phyloP scores from a whole-genome alignment of 2,113 vertebrate genomes.

The Sitta europaea region DNA sequence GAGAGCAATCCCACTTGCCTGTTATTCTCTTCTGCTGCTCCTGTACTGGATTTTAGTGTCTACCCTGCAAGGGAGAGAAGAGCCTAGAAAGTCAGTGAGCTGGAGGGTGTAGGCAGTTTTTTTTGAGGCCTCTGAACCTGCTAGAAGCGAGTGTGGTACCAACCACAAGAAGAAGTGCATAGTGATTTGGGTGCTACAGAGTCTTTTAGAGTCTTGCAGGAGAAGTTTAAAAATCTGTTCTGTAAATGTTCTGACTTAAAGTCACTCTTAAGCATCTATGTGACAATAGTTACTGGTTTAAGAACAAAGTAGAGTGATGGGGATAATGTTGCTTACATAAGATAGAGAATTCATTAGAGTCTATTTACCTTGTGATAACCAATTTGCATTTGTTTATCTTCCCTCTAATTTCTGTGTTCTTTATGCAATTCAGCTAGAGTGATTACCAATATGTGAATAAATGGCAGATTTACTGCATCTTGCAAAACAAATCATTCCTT shows the following conservation, averaged over 20 bases:
- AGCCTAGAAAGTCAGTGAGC: neutral
- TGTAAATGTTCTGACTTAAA: neutral
- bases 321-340: neutral
- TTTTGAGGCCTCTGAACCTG: neutral
- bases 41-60: neutral
- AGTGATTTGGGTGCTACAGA: neutral
- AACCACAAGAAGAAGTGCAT: neutral
- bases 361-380: neutral
- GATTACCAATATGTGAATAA: conserved; percentile 12
- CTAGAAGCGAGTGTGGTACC: rapidly evolving
- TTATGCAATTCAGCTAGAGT: neutral
- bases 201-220: neutral
- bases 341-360: neutral
- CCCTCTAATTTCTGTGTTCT: neutral
- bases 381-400: conserved; percentile 29
- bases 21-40: neutral
- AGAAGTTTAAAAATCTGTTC: neutral
- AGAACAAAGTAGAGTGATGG: neutral
- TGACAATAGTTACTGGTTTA: neutral
- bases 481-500: neutral
- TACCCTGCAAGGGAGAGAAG: neutral
- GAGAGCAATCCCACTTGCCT: neutral
- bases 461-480: neutral
- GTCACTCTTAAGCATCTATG: neutral
- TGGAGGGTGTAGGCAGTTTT: neutral